Conservation (phyloP, 2,888 invertebrate genomes). For the Antheraea yamamai region DNA sequence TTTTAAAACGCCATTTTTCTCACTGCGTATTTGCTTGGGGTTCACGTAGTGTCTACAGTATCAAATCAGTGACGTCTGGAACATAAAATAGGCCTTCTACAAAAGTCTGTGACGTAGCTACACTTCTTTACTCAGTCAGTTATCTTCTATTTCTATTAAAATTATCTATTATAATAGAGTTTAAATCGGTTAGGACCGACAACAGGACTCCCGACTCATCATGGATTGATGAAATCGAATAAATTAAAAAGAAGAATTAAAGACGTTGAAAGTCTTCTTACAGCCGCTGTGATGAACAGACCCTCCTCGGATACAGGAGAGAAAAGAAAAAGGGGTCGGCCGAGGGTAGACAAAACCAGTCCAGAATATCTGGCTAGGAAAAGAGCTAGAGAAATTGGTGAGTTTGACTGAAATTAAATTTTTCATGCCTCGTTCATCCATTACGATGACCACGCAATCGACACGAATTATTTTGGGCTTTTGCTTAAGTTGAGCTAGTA, state of each 20-base stretch:
- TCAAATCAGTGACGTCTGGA: background rate
- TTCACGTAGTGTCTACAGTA: background rate
- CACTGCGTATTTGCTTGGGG: background rate
- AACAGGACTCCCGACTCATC: background rate
- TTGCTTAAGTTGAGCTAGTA: background rate
- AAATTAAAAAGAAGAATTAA: background rate
- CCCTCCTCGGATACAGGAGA: constrained; percentile 55
- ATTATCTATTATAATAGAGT: background rate
- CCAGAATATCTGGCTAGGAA: constrained; percentile 71
- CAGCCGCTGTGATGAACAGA: constrained; percentile 62
- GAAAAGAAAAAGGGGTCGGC: constrained; percentile 68
- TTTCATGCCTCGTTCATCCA: background rate
- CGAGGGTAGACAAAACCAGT: constrained; percentile 71
- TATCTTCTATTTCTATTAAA: background rate
- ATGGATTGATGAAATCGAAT: background rate
- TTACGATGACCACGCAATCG: background rate
- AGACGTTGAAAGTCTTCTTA: constrained; percentile 5
- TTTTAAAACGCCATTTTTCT: background rate
- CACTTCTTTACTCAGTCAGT: background rate
- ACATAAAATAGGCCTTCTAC: background rate
- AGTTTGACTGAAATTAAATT: constrained; percentile 25
- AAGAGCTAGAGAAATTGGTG: constrained; percentile 64
- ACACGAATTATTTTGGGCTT: background rate
- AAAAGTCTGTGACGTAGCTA: background rate
- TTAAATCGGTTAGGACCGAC: background rate